Conservation (phyloP, 2,888 invertebrate species). For the Deroplatys truncata region DNA sequence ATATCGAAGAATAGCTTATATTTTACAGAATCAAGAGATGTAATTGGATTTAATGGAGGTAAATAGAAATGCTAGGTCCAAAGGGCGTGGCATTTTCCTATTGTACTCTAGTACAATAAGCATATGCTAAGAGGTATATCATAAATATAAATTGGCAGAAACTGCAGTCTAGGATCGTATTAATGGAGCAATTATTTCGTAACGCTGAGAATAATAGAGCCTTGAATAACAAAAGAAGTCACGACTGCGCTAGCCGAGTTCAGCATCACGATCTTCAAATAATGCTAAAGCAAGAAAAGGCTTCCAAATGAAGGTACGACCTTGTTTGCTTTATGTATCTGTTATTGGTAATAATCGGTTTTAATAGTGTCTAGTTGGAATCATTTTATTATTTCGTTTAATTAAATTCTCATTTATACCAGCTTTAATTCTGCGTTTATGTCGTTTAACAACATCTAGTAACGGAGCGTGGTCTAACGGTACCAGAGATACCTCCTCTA, state of each 20-base stretch:
- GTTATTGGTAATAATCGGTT: too few species aligned
- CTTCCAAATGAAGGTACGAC: not conserved
- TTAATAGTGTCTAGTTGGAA: too few species aligned
- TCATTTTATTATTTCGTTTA: too few species aligned
- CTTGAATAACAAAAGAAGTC: not conserved
- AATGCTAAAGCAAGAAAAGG: not conserved
- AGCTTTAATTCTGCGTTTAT: too few species aligned
- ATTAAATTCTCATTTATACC: too few species aligned
- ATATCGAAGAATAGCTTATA: too few species aligned
- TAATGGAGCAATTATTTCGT: not conserved
- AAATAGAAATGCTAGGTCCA: too few species aligned
- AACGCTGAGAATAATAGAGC: not conserved
- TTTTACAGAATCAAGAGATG: too few species aligned
- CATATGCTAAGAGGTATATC: not conserved
- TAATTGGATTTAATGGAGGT: too few species aligned
- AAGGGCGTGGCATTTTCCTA: not conserved
- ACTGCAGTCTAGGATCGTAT: not conserved
- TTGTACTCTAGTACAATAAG: not conserved
- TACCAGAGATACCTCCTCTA: too few species aligned
- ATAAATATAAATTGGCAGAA: not conserved
- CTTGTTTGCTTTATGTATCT: not conserved
- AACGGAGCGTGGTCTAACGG: too few species aligned
- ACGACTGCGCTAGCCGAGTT: not conserved
- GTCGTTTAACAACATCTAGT: too few species aligned
- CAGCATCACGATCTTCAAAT: not conserved